phyloP scores from a whole-genome alignment of 2,888 invertebrate genomes.

The Fissipunctia ypsillon region DNA sequence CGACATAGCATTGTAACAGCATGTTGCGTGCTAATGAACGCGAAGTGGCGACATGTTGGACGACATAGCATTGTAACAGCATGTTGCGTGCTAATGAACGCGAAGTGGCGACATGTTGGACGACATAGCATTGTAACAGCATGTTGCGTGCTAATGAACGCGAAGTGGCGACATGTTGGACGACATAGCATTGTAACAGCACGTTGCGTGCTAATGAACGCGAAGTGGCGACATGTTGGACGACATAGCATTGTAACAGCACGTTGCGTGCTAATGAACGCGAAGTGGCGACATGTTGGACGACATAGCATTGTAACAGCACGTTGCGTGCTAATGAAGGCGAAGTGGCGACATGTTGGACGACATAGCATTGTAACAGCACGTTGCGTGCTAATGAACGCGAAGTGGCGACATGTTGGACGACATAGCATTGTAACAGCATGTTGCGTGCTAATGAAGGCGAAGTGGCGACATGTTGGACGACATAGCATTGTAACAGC shows the following conservation, averaged over 20 bases:
- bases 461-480: slow-evolving; percentile 29
- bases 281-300: slow-evolving; percentile 31
- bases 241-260: no score
- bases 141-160: slow-evolving; percentile 51
- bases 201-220: slow-evolving; percentile 51
- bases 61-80: no score
- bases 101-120: slow-evolving; percentile 31
- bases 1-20: no score
- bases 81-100: slow-evolving; percentile 51
- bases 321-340: slow-evolving; percentile 51
- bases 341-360: slow-evolving; percentile 31
- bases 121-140: no score
- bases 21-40: slow-evolving; percentile 51
- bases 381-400: slow-evolving; percentile 51
- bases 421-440: no score
- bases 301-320: no score
- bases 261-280: slow-evolving; percentile 51
- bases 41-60: slow-evolving; percentile 31
- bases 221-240: slow-evolving; percentile 31
- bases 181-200: no score
- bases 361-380: no score
- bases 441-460: slow-evolving; percentile 51
- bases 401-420: slow-evolving; percentile 31
- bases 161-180: slow-evolving; percentile 31
- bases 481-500: slow-evolving; percentile 35